Evolutionary conservation across 2,888 invertebrate genomes (phyloP).

Genomic region (Nebria brevicollis): DNA sequence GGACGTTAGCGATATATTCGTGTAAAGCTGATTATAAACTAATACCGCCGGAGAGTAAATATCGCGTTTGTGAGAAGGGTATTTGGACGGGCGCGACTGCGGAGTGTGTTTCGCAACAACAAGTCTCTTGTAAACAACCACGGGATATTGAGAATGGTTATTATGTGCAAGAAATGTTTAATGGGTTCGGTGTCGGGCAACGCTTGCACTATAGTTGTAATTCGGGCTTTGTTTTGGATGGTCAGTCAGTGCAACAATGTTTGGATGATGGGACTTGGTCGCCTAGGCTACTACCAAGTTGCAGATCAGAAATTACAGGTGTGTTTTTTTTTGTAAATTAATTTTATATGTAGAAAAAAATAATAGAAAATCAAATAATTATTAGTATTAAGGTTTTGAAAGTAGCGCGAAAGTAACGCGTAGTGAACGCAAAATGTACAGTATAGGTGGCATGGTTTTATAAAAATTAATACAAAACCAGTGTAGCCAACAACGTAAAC

Average conservation of each 20-base stretch:
- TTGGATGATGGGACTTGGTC: constrained; percentile 60
- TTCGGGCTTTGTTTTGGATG: constrained; percentile 57
- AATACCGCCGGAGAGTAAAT: constrained; percentile 56
- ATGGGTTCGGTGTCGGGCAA: constrained; percentile 55
- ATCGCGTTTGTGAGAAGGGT: constrained; percentile 61
- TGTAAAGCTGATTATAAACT: constrained; percentile 58
- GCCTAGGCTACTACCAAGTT: constrained; percentile 57
- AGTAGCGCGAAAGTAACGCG: no score
- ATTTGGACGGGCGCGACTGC: constrained; percentile 60
- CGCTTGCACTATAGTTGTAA: constrained; percentile 60
- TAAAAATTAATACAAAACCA: no score
- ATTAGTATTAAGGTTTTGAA: no score
- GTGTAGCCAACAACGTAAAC: no score
- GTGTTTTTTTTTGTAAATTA: constrained; percentile 11
- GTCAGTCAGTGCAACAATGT: constrained; percentile 57
- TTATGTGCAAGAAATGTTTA: constrained; percentile 56
- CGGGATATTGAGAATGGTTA: constrained; percentile 58
- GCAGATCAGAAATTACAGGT: constrained; percentile 50
- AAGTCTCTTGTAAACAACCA: constrained; percentile 55
- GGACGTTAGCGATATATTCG: constrained; percentile 58
- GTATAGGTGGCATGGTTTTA: no score
- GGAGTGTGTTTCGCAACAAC: constrained; percentile 54
- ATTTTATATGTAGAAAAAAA: no score
- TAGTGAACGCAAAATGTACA: no score
- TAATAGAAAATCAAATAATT: no score